Percentiles rank a stretch among this genome's conserved stretches.
phyloP scores from a whole-genome alignment of 2,797 vertebrate species.

The Notamacropus eugenii region DNA sequence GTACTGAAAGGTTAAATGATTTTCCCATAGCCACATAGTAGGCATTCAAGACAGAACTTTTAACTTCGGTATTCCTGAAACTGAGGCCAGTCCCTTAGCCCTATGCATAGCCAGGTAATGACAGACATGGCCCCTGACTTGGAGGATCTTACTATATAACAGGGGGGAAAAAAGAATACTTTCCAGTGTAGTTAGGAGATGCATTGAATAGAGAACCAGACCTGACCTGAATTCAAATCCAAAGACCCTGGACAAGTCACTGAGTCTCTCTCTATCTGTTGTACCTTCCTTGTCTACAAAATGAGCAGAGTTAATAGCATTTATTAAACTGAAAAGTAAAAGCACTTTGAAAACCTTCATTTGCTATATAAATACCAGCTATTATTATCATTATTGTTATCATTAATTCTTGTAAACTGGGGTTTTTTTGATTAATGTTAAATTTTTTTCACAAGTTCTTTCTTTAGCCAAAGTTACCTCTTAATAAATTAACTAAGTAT shows the following conservation, averaged over 20 bases:
- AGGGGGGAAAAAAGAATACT: neutral
- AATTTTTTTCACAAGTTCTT: neutral
- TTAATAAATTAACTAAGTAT: constrained; percentile 44
- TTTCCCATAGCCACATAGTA: neutral
- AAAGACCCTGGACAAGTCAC: neutral
- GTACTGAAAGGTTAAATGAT: neutral
- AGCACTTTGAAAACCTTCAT: neutral
- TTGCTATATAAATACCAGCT: neutral
- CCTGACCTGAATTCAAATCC: neutral
- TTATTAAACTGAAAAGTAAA: neutral
- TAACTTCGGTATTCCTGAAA: neutral
- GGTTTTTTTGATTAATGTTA: neutral
- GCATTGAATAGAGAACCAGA: neutral
- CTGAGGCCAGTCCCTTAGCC: neutral
- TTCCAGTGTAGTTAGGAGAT: neutral
- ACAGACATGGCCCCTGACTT: neutral
- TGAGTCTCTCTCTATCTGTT: neutral
- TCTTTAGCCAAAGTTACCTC: neutral
- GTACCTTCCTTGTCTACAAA: neutral
- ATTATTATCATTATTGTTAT: neutral
- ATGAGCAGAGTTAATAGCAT: neutral
- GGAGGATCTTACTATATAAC: neutral
- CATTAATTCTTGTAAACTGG: neutral
- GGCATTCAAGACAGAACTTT: neutral
- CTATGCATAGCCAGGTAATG: neutral